phyloP scores from a whole-genome alignment of 2,888 invertebrate genomes.

The Leptinotarsa peninsularis region DNA sequence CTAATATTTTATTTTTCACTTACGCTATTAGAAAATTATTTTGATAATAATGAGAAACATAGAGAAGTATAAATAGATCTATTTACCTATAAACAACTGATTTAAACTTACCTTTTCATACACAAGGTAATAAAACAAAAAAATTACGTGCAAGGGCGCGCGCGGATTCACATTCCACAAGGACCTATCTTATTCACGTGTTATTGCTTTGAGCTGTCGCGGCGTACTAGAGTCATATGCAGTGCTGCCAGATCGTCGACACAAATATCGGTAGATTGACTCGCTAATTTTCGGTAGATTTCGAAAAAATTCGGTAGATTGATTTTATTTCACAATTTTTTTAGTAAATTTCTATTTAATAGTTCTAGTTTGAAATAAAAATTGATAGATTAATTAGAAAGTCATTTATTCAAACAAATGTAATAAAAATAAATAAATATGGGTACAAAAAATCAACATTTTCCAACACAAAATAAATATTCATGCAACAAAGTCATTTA shows the following conservation, averaged over 20 bases:
- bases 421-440: constrained; percentile 1
- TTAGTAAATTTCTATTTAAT: background rate
- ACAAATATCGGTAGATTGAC: background rate
- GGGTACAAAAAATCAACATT: background rate
- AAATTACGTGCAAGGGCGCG: too few relatives aligned
- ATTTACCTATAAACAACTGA: too few relatives aligned
- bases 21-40: too few relatives aligned
- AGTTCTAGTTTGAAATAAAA: background rate
- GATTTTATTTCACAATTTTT: background rate
- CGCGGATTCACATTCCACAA: too few relatives aligned
- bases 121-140: too few relatives aligned
- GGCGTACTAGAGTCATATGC: background rate
- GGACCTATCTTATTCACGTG: too few relatives aligned
- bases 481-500: background rate
- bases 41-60: too few relatives aligned
- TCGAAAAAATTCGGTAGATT: background rate
- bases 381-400: background rate
- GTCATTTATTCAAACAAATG: background rate
- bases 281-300: background rate
- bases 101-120: too few relatives aligned
- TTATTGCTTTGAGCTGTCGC: too few relatives aligned
- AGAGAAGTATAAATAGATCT: too few relatives aligned
- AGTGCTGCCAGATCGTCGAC: background rate
- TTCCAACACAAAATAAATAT: background rate
- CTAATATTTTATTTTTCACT: too few relatives aligned